Conservation (phyloP, 2,797 vertebrate species). For the Lepidocolaptes lacrymiger region DNA sequence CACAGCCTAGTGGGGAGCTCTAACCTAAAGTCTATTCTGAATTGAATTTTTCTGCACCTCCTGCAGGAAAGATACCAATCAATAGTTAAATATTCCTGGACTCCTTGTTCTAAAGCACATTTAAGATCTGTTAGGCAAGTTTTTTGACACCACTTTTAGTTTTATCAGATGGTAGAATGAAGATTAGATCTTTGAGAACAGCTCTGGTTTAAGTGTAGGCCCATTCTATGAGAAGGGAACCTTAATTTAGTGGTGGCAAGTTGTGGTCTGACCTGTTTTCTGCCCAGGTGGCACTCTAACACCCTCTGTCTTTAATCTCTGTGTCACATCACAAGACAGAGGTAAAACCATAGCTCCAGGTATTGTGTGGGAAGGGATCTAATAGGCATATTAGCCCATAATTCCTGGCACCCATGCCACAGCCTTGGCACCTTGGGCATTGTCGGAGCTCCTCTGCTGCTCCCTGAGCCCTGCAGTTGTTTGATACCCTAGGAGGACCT, state of each 20-base stretch:
- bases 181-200: not conserved
- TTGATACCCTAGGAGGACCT: too few relatives aligned
- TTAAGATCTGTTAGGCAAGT: not conserved
- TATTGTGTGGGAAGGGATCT: not conserved
- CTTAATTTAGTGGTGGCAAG: not conserved
- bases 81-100: not conserved
- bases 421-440: not conserved
- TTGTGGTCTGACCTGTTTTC: not conserved
- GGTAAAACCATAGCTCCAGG: not conserved
- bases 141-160: not conserved
- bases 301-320: not conserved
- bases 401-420: not conserved
- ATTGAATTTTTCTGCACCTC: not conserved
- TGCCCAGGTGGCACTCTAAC: not conserved
- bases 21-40: not conserved
- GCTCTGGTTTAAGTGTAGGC: not conserved
- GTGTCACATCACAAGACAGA: not conserved
- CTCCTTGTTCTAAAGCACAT: not conserved
- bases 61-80: not conserved
- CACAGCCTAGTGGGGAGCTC: not conserved
- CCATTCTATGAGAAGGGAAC: not conserved
- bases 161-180: not conserved
- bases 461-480: rapidly evolving
- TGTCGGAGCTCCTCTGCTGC: not conserved
- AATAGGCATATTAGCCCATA: not conserved